These are phyloP conservation scores for Drosophila infuscata DNA, from an alignment of 2,888 invertebrate genomes.

Conservation along the genomic window DNA sequence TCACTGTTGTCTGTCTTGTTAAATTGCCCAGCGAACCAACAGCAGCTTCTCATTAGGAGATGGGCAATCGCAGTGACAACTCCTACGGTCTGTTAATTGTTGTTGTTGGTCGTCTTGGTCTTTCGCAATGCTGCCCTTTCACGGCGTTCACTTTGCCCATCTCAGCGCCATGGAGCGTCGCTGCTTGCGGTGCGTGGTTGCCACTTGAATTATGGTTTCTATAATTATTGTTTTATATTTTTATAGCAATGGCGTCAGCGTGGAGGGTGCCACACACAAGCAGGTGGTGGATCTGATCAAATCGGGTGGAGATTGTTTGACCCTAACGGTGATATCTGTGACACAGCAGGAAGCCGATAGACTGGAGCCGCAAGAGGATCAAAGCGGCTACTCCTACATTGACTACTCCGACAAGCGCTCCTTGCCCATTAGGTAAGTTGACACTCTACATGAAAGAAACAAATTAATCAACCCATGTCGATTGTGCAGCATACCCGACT, in stretches of 20 bases:
- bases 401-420: constrained; percentile 98
- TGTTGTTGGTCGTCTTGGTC: not conserved
- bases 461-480: not conserved
- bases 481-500: constrained; percentile 94
- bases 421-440: constrained; percentile 87
- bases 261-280: constrained; percentile 99
- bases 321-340: constrained; percentile 98
- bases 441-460: not conserved
- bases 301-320: constrained; percentile 98
- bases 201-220: not conserved
- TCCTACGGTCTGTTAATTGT: not conserved
- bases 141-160: constrained; percentile 79
- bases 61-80: constrained; percentile 15
- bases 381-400: constrained; percentile 90
- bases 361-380: constrained; percentile 93
- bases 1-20: constrained; percentile 24
- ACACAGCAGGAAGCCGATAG: constrained; percentile 95
- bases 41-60: constrained; percentile 20
- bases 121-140: constrained; percentile 80
- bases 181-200: constrained; percentile 69
- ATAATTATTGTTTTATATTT: not conserved
- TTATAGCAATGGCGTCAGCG: constrained; percentile 96
- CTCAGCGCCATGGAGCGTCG: constrained; percentile 66
- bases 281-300: constrained; percentile 99
- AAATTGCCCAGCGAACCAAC: constrained; percentile 34